Evolutionary conservation across 2,888 invertebrate species (phyloP).

Genomic region (Euzetes globulus): DNA sequence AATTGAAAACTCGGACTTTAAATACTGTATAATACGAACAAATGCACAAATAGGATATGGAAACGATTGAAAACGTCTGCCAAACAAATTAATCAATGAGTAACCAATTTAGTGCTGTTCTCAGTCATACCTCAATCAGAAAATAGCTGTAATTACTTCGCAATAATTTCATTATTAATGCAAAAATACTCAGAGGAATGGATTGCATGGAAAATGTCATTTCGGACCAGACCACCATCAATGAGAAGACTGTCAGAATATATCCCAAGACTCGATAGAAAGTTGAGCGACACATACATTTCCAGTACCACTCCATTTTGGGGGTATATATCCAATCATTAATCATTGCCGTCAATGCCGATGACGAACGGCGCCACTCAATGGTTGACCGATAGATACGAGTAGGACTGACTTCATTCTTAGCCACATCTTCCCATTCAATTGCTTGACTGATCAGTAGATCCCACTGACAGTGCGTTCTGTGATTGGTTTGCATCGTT

Average conservation of each 20-base stretch:
- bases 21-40: conserved; percentile 98
- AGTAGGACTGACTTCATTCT: conserved; percentile 62
- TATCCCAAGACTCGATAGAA: conserved; percentile 59
- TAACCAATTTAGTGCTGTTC: neutral
- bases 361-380: conserved; percentile 48
- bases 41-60: conserved; percentile 89
- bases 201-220: conserved; percentile 89
- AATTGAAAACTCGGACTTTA: conserved; percentile 87
- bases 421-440: conserved; percentile 76
- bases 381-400: conserved; percentile 62
- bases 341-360: conserved; percentile 3
- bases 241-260: conserved; percentile 65
- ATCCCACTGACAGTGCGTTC: conserved; percentile 90
- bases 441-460: conserved; percentile 64
- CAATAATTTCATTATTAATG: conserved; percentile 78
- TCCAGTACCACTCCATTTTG: conserved; percentile 88
- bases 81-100: conserved; percentile 43
- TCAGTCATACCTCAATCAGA: conserved; percentile 70
- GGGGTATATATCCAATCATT: conserved; percentile 35
- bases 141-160: conserved; percentile 78
- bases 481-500: conserved; percentile 79
- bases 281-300: conserved; percentile 70
- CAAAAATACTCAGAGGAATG: conserved; percentile 92
- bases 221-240: conserved; percentile 97
- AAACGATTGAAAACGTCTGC: conserved; percentile 76